phyloP scores from a whole-genome alignment of 2,888 invertebrate species.

The Mamestra brassicae region DNA sequence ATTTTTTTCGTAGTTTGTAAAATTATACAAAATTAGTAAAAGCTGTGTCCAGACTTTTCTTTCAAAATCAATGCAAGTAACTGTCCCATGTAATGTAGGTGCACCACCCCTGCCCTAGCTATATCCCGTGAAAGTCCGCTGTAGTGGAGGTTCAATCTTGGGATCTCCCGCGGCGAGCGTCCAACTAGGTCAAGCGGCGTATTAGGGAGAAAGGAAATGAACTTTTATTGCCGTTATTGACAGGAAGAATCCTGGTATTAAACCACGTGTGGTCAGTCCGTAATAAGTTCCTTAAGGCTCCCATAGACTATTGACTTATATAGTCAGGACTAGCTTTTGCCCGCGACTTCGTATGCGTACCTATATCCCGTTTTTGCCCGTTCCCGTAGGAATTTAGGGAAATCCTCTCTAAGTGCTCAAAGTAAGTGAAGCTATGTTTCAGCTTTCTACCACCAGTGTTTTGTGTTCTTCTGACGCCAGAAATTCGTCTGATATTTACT shows the following conservation, averaged over 20 bases:
- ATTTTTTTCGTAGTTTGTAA: background rate
- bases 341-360: no score
- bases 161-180: conserved; percentile 37
- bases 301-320: no score
- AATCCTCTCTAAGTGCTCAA: no score
- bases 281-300: background rate
- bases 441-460: no score
- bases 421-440: no score
- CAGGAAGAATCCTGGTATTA: conserved; percentile 7
- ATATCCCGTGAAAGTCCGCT: conserved; percentile 27
- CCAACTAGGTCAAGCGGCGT: conserved; percentile 56
- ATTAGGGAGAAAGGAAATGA: conserved; percentile 41
- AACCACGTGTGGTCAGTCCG: conserved; percentile 14
- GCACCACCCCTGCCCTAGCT: background rate
- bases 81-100: background rate
- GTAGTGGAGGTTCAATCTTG: conserved; percentile 27
- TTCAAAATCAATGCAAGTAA: background rate
- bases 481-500: no score
- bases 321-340: no score
- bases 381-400: no score
- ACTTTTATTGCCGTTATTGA: conserved; percentile 39
- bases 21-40: background rate
- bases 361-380: no score
- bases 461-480: no score
- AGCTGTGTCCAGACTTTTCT: background rate